A percentile compares a stretch with the other conserved stretches of the same genome.
Evolutionary conservation across 2,797 vertebrate genomes (phyloP).

Genomic region (Crax fasciolata): DNA sequence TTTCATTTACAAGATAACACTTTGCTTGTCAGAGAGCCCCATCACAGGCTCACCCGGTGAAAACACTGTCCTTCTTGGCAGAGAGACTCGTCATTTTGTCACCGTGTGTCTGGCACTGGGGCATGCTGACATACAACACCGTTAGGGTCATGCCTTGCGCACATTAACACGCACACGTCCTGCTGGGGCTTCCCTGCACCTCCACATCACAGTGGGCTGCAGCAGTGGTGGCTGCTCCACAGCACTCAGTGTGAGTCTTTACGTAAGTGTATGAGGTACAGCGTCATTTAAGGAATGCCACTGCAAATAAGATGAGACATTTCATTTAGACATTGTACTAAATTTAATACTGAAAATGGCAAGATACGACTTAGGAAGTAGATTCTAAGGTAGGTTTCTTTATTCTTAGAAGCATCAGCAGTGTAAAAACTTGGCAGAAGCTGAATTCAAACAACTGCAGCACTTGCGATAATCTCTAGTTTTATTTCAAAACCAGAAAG

Average conservation of each 20-base stretch:
- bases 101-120: fast-evolving
- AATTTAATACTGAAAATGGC: not conserved
- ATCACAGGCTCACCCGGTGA: not conserved
- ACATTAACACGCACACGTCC: fast-evolving
- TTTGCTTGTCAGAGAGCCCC: not conserved
- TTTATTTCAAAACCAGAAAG: conserved; percentile 54
- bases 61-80: not conserved
- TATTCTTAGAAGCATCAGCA: not conserved
- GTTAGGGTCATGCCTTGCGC: not conserved
- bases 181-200: not conserved
- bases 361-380: not conserved
- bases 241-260: not conserved
- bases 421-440: conserved; percentile 5
- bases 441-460: not conserved
- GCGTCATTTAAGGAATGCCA: not conserved
- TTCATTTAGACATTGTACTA: not conserved
- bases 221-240: not conserved
- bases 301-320: not conserved
- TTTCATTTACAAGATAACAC: not conserved
- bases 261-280: not conserved
- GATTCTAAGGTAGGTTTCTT: not conserved
- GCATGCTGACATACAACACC: not conserved
- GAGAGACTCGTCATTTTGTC: not conserved
- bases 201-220: not conserved
- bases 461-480: not conserved